Percentiles rank a stretch among this genome's conserved stretches.
phyloP scores from a whole-genome alignment of 2,797 vertebrate genomes.

The Furcifer pardalis region DNA sequence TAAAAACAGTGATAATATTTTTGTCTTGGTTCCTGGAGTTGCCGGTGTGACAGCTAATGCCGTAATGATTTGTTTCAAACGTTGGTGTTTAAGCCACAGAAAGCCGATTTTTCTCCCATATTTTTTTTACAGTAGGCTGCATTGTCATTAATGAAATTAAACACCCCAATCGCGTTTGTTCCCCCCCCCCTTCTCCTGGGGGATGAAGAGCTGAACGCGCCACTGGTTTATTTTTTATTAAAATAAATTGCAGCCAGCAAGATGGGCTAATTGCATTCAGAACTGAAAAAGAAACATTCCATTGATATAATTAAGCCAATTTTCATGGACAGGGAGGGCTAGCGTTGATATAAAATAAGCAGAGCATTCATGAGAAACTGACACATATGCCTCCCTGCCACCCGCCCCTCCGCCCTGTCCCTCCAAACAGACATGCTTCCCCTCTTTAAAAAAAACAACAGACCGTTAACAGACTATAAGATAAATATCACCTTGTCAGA shows the following conservation, averaged over 20 bases:
- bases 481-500: conserved; percentile 76
- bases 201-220: conserved; percentile 88
- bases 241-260: conserved; percentile 94
- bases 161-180: conserved; percentile 89
- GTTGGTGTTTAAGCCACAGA: conserved; percentile 85
- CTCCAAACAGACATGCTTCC: conserved; percentile 32
- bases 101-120: conserved; percentile 90
- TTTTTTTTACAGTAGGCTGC: conserved; percentile 91
- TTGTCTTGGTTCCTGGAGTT: conserved; percentile 80
- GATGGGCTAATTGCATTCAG: conserved; percentile 92
- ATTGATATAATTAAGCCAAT: conserved; percentile 91
- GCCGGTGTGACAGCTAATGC: conserved; percentile 81
- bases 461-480: conserved; percentile 85
- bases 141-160: conserved; percentile 98
- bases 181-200: too few species aligned
- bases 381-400: conserved; percentile 64
- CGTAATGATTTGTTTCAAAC: conserved; percentile 89
- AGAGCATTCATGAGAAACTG: conserved; percentile 81
- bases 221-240: conserved; percentile 93
- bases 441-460: conserved; percentile 60
- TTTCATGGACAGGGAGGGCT: conserved; percentile 89
- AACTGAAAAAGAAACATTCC: conserved; percentile 86
- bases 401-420: conserved; percentile 18
- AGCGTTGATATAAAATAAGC: conserved; percentile 89
- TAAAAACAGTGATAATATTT: conserved; percentile 83